Evolutionary conservation across 2,888 invertebrate genomes (phyloP), one percentile per base, ranked within the genome.

Genomic region (Deilephila porcellus): DNA sequence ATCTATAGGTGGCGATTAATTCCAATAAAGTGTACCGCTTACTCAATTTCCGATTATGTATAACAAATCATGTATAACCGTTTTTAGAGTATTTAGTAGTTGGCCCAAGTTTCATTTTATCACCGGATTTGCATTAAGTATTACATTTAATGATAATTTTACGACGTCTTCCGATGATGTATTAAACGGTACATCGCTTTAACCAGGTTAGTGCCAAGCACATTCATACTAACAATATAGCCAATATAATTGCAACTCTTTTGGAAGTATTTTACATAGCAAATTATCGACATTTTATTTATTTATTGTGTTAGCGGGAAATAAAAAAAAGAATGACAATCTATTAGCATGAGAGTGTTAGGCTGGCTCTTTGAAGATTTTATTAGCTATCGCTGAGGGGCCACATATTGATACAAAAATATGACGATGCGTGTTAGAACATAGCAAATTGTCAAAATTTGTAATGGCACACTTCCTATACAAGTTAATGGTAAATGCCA

Each of bases 251-350:
- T 67, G 67, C 25, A 67, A 52, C 67, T 45, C 25, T 67, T 64
- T 20, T 45, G 25, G 67, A 20, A 29, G 29, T 14, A n/a, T 56
- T 60, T 67, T 67, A 52, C 67, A 52, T 25, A 14, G 45, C 17
- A 52, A 25, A 67, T 67, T 67, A 67, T 67, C 67, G 52, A 17
- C 20, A 52, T 52, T 67, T 20, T 67, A 52, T 52, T 67, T 67
- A 25, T 52, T 4, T 52, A 52, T 29, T 29, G 25, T 20, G 17
- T 67, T 67, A 67, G 67, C 17, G 52, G 25, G 52, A 52, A 67
- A 67, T 67, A 67, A 67, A 52, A 67, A 56, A 52, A 67, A 67
- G 67, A 67, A 67, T 67, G 67, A 67, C 67, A 52, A 52, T 67
- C 14, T 45, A 67, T 67, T 67, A 67, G 67, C 67, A 67, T 67